These are phyloP conservation scores for Andrena trimmerana DNA, from an alignment of 2,888 invertebrate genomes.

Conservation along the genomic window DNA sequence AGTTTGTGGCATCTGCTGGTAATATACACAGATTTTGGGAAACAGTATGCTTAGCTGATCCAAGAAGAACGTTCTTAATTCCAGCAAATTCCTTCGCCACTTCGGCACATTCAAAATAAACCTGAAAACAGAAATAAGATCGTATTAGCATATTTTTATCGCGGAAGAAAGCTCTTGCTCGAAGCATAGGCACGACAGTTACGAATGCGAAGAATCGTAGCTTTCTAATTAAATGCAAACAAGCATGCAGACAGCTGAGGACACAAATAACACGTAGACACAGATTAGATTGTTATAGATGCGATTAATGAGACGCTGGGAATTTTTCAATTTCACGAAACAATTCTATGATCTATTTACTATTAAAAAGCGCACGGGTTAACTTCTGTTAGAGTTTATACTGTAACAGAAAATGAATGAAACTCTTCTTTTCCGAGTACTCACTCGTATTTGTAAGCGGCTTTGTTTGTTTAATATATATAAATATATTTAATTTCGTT, in stretches of 20 bases:
- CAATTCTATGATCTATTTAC: not conserved
- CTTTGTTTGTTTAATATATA: not conserved
- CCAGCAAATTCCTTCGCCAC: conserved; percentile 88
- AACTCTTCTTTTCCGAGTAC: no score
- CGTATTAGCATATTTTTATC: conserved; percentile 14
- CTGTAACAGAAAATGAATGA: no score
- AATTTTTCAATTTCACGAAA: not conserved
- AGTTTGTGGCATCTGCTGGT: conserved; percentile 78
- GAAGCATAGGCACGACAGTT: not conserved
- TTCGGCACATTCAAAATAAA: conserved; percentile 90
- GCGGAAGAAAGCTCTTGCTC: conserved; percentile 5
- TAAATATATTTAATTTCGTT: conserved; percentile 1
- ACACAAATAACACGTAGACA: not conserved
- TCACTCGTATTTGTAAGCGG: not conserved
- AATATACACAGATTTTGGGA: conserved; percentile 85
- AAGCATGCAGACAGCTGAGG: not conserved
- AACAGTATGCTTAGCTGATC: conserved; percentile 87
- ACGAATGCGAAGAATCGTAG: not conserved
- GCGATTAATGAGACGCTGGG: not conserved
- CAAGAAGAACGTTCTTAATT: conserved; percentile 88
- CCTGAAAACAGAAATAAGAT: conserved; percentile 85
- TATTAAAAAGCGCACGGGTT: not conserved
- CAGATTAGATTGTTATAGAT: conserved; percentile 1
- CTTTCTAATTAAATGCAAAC: not conserved
- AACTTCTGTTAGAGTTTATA: not conserved